Evolutionary conservation across 1,140 invertebrate genomes (phyloP).

Genomic region (Macrobrachium nipponense): DNA sequence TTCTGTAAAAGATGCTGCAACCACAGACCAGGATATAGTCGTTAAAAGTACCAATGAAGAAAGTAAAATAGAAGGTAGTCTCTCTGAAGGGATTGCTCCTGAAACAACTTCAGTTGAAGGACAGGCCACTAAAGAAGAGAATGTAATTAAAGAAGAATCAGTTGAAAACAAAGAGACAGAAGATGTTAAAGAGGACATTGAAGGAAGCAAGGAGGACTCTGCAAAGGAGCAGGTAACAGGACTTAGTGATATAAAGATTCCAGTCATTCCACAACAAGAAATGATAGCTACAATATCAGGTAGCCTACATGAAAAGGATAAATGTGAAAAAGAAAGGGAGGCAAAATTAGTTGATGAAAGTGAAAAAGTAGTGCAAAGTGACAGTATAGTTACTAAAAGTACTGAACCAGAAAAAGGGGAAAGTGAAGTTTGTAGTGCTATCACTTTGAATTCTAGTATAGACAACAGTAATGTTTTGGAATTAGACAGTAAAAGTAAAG

Average conservation of each 20-base stretch:
- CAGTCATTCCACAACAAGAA: conserved; percentile 53
- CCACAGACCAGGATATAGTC: too few relatives aligned
- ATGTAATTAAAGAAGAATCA: background rate
- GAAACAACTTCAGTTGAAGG: too few relatives aligned
- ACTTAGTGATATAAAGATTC: conserved; percentile 31
- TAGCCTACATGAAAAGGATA: conserved; percentile 67
- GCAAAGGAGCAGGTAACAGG: conserved; percentile 8
- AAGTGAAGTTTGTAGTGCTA: background rate
- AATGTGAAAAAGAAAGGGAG: conserved; percentile 68
- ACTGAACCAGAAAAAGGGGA: conserved; percentile 8
- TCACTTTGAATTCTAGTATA: background rate
- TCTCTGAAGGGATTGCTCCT: too few relatives aligned
- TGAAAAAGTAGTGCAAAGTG: conserved; percentile 18
- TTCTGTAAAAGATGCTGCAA: too few relatives aligned
- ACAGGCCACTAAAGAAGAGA: background rate
- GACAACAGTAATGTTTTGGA: conserved; percentile 6
- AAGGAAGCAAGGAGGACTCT: conserved; percentile 8
- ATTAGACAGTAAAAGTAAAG: conserved; percentile 1
- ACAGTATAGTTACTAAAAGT: conserved; percentile 6
- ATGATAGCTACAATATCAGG: conserved; percentile 68
- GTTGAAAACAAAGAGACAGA: background rate
- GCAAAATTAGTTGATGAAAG: conserved; percentile 65
- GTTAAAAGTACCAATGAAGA: too few relatives aligned
- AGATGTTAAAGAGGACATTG: background rate
- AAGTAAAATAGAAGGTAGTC: too few relatives aligned